These are phyloP conservation scores for Drosophila formosana DNA, from an alignment of 2,888 invertebrate species.

Conservation along the genomic window DNA sequence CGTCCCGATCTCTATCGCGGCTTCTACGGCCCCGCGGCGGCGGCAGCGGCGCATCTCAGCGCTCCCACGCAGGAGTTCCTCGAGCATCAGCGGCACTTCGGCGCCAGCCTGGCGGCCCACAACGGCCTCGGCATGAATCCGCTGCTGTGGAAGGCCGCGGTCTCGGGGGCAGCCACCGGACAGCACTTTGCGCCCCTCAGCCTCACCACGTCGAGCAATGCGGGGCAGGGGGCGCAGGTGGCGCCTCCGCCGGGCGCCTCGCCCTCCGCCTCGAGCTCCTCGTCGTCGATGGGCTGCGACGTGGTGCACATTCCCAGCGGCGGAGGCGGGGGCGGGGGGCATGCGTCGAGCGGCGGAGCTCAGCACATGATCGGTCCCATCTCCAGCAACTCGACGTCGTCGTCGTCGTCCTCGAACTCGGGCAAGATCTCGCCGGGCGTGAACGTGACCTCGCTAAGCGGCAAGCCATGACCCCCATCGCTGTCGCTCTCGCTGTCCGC, in stretches of 20 bases:
- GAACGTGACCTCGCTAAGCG: slow-evolving; percentile 81
- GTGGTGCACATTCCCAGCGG: slow-evolving; percentile 82
- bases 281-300: slow-evolving; percentile 85
- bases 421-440: slow-evolving; percentile 84
- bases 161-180: slow-evolving; percentile 82
- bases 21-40: slow-evolving; percentile 89
- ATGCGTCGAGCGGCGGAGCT: slow-evolving; percentile 2
- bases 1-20: slow-evolving; percentile 92
- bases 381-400: slow-evolving; percentile 83
- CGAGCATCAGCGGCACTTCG: slow-evolving; percentile 88
- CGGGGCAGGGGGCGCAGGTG: slow-evolving; percentile 69
- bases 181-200: slow-evolving; percentile 85
- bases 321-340: slow-evolving; percentile 8
- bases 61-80: slow-evolving; percentile 84
- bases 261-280: slow-evolving; percentile 86
- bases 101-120: slow-evolving; percentile 86
- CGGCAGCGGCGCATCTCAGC: slow-evolving; percentile 87
- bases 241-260: slow-evolving; percentile 86
- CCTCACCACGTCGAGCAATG: slow-evolving; percentile 82
- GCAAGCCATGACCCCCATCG: slow-evolving; percentile 84
- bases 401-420: slow-evolving; percentile 84
- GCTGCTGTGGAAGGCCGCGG: slow-evolving; percentile 84
- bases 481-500: slow-evolving; percentile 42
- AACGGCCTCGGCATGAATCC: slow-evolving; percentile 85
- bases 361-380: slow-evolving; percentile 81